A percentile compares a stretch with the other conserved stretches of the same genome.
These are phyloP conservation scores for Erebia ligea DNA, from an alignment of 2,888 invertebrate genomes.

Conservation along the genomic window DNA sequence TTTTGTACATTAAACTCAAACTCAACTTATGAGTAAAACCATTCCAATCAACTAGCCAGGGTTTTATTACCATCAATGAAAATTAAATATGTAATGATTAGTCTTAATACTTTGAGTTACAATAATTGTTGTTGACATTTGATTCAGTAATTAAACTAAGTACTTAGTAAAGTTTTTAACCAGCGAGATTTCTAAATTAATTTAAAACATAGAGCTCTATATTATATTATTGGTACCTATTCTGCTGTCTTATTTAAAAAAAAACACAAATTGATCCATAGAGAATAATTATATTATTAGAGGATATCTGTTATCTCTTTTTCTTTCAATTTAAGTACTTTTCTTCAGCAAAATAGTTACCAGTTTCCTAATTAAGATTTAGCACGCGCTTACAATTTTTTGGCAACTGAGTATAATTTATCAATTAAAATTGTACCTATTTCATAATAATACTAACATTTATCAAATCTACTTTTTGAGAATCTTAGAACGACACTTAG, in stretches of 20 bases:
- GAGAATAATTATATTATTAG: not conserved
- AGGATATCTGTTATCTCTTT: not conserved
- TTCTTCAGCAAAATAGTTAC: not conserved
- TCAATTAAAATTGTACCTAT: conserved; percentile 3
- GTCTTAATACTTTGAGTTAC: conserved; percentile 27
- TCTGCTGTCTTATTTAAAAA: not conserved
- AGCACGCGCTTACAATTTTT: conserved; percentile 13
- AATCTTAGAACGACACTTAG: conserved; percentile 34
- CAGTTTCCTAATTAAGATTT: not conserved
- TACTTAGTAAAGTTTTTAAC: conserved; percentile 13
- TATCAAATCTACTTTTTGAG: conserved; percentile 37
- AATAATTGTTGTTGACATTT: conserved; percentile 4
- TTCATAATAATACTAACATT: conserved; percentile 21
- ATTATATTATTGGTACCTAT: not conserved
- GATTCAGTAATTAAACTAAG: not conserved
- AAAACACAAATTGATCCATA: not conserved
- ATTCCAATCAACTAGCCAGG: not conserved
- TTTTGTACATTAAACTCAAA: not conserved
- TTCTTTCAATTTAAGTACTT: not conserved
- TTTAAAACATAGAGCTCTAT: conserved; percentile 4
- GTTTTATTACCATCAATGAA: conserved; percentile 7
- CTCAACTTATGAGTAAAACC: not conserved
- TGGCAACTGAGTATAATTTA: conserved; percentile 24
- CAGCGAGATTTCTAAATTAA: conserved; percentile 6
- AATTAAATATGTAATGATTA: conserved; percentile 17